Conservation (phyloP, 2,113 vertebrate species). For the Psammodynastes pulverulentus region DNA sequence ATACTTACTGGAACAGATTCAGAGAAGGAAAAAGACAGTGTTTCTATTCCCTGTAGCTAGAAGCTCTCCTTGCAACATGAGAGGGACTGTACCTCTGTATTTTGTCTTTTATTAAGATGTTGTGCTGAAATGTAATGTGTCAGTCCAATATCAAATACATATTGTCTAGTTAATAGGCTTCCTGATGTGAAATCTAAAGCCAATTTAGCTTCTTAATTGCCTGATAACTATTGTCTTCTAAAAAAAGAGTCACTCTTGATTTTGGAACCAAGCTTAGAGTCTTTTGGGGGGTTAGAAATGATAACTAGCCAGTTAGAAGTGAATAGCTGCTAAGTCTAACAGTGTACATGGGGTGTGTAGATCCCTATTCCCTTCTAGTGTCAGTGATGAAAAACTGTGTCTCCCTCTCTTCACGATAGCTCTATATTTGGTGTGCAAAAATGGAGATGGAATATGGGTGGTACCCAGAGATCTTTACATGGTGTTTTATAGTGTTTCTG, state of each 20-base stretch:
- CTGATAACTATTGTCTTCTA: slow-evolving; percentile 25
- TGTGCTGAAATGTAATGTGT: slow-evolving; percentile 31
- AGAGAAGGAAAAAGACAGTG: background rate
- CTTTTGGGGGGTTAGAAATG: slow-evolving; percentile 14
- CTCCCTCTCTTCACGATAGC: background rate
- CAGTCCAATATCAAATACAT: slow-evolving; percentile 46
- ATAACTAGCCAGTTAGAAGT: background rate
- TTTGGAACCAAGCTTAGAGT: slow-evolving; percentile 12
- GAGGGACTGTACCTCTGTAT: background rate
- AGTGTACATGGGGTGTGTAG: background rate
- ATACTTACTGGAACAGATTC: background rate
- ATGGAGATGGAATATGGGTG: background rate
- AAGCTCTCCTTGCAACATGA: slow-evolving; percentile 39
- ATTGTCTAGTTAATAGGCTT: slow-evolving; percentile 55
- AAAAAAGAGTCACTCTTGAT: slow-evolving; percentile 22
- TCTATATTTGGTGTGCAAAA: background rate
- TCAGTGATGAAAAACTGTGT: background rate
- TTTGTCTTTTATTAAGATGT: slow-evolving; percentile 26
- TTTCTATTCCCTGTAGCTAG: background rate
- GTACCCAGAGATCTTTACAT: background rate
- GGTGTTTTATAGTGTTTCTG: background rate
- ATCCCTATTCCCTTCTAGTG: background rate
- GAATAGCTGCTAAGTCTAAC: background rate
- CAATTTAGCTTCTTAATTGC: slow-evolving; percentile 49
- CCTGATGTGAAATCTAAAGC: slow-evolving; percentile 44